phyloP scores from a whole-genome alignment of 1,140 invertebrate species.

The Calephelis virginiensis region DNA sequence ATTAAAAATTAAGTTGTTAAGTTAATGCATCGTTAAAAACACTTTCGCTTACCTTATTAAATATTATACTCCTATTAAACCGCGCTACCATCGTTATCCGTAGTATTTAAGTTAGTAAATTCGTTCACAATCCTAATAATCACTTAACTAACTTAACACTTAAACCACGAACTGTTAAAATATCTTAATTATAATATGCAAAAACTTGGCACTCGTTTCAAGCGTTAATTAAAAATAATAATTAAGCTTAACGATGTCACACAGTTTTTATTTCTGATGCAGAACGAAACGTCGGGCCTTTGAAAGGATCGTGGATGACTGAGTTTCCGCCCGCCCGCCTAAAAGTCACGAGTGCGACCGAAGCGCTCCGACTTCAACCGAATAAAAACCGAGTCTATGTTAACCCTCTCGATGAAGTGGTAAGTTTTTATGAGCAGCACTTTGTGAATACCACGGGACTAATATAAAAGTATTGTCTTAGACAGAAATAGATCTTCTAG shows the following conservation, averaged over 20 bases:
- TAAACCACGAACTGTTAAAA: slow-evolving; percentile 22
- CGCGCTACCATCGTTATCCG: slow-evolving; percentile 53
- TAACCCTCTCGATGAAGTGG: slow-evolving; percentile 74
- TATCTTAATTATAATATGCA: slow-evolving; percentile 24
- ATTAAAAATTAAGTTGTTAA: not conserved
- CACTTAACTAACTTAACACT: slow-evolving; percentile 19
- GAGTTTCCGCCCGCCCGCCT: slow-evolving; percentile 61
- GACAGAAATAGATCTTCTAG: not conserved
- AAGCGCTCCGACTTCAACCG: slow-evolving; percentile 41
- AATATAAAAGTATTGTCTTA: slow-evolving; percentile 8
- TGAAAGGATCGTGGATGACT: slow-evolving; percentile 43
- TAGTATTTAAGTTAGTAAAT: slow-evolving; percentile 55
- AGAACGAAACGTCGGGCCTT: slow-evolving; percentile 40
- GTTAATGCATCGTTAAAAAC: not conserved
- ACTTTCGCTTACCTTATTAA: slow-evolving; percentile 50
- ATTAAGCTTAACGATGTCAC: slow-evolving; percentile 52
- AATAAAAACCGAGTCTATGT: slow-evolving; percentile 50
- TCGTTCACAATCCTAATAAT: slow-evolving; percentile 48
- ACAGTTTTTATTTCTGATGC: slow-evolving; percentile 30
- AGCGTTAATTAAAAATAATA: slow-evolving; percentile 40
- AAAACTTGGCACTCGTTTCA: slow-evolving; percentile 34
- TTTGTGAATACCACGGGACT: slow-evolving; percentile 38
- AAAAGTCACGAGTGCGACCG: slow-evolving; percentile 45
- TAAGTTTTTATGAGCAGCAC: slow-evolving; percentile 72
- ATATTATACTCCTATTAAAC: slow-evolving; percentile 49